Evolutionary conservation across 2,888 invertebrate species (phyloP), one percentile per base, ranked within the genome.

Genomic region (Trissoscelio sp.): DNA sequence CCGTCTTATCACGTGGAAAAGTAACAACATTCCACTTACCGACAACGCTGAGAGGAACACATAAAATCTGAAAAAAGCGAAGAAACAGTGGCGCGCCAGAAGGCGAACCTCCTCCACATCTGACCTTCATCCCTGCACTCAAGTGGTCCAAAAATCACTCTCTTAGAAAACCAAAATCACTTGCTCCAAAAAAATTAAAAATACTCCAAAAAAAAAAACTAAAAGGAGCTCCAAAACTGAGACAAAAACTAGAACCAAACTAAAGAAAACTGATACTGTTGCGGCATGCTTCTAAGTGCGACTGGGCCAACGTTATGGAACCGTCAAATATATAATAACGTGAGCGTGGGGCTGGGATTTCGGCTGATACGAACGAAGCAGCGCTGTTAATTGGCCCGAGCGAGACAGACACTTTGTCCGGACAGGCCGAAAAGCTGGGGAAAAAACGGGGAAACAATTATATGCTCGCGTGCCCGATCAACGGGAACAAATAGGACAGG

Each of bases 401-500:
- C 6, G 20, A 16, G 4, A 20, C n/a, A 34, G 39, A 39, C n/a
- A 16, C 11, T 39, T 16, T 28, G 20, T 28, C 51, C 28, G 51
- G 20, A 28, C 51, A 20, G 46, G 42, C 46, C 46, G 22, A 55
- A 39, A 20, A 60, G 16, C 2, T 14, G 11, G 2, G 12, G 14
- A 69, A 77, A 77, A 75, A 66, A 66, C 37, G 37, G 58, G 77
- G 66, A 81, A 81, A 77, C 69, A 73, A 75, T 81, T 60, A 20
- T 31, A 9, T 24, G 64, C 14, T 64, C 53, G 34, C 62, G 64
- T 37, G 73, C 57, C 31, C 77, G 67, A 77, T 81, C 60, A 81
- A 81, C 77, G 60, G 67, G 72, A 81, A 81, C 73, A 81, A 81
- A 73, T 81, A 77, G 81, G 81, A 73, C 77, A 81, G 73, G 77